phyloP scores from a whole-genome alignment of 2,797 vertebrate species.

The Falco columbarius region DNA sequence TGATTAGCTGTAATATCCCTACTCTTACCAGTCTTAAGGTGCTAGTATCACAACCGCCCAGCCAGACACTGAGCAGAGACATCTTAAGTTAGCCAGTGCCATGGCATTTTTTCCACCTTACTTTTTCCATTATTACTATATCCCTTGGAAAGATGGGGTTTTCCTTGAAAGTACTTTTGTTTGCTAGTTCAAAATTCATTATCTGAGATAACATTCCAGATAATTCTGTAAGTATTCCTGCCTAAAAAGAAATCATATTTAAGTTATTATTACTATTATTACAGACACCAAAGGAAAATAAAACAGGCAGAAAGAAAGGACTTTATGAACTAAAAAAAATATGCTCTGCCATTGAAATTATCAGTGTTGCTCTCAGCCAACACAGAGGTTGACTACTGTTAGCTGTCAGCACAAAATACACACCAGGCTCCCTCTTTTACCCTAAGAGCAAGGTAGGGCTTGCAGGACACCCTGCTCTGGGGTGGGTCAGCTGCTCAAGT shows the following conservation, averaged over 20 bases:
- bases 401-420: neutral
- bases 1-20: neutral
- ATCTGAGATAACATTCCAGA: neutral
- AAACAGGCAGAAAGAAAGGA: neutral
- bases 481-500: neutral
- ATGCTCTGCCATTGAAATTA: neutral
- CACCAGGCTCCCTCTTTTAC: neutral
- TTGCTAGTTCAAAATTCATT: neutral
- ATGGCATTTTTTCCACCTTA: neutral
- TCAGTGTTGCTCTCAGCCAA: neutral
- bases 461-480: neutral
- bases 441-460: neutral
- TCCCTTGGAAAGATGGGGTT: neutral
- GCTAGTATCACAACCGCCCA: neutral
- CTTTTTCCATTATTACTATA: neutral
- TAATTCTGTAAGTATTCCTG: neutral
- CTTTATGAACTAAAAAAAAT: neutral
- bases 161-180: neutral
- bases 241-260: neutral
- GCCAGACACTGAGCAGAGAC: neutral
- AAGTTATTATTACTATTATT: neutral
- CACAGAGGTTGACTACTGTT: neutral
- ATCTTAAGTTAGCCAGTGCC: neutral
- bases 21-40: neutral
- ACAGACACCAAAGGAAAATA: neutral